Evolutionary conservation across 2,113 vertebrate genomes (phyloP).

Genomic region (Lanius collurio): DNA sequence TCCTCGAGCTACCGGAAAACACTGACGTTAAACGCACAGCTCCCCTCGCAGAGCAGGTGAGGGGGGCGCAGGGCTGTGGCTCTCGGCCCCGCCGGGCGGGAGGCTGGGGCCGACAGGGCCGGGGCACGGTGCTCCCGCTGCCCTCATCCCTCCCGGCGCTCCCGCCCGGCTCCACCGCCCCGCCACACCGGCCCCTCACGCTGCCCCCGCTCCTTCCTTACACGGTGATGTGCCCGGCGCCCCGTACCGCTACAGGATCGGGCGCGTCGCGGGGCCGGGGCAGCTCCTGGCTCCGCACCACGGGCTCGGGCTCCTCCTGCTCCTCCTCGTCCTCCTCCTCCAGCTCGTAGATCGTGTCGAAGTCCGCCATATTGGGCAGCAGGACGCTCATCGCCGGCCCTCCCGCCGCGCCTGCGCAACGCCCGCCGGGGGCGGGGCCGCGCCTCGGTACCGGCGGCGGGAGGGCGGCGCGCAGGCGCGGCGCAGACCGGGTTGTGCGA

Average conservation of each 20-base stretch:
- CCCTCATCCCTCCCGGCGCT: neutral
- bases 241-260: constrained; percentile 93
- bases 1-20: neutral
- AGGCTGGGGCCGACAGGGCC: neutral
- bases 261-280: constrained; percentile 84
- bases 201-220: constrained; percentile 74
- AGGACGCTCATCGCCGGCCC: constrained; percentile 84
- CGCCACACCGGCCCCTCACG: neutral
- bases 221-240: constrained; percentile 97
- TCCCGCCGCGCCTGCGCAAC: constrained; percentile 13
- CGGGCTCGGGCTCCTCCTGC: constrained; percentile 66
- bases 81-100: neutral
- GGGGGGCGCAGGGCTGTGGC: neutral
- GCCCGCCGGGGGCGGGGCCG: neutral
- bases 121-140: neutral
- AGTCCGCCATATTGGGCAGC: constrained; percentile 98
- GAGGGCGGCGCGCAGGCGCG: neutral
- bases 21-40: neutral
- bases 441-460: neutral
- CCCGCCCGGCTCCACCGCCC: neutral
- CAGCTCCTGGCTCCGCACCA: constrained; percentile 88
- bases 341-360: constrained; percentile 98
- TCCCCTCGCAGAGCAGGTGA: neutral
- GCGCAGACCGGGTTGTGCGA: neutral
- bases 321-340: constrained; percentile 87